A percentile compares a stretch with the other conserved stretches of the same genome.
Evolutionary conservation across 2,113 vertebrate genomes (phyloP).

Genomic region (Motacilla alba): DNA sequence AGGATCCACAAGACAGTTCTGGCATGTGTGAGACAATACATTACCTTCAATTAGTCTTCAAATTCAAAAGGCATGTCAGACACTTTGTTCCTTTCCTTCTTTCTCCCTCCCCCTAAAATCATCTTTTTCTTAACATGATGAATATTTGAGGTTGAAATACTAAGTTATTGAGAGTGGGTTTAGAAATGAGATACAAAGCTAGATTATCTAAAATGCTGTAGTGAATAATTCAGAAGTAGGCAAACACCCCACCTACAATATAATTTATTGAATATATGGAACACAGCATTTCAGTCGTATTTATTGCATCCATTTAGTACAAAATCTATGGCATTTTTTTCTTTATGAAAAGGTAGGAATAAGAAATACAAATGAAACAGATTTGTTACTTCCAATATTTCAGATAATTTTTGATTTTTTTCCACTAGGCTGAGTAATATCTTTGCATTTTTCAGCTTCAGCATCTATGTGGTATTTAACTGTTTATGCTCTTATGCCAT

Average conservation of each 20-base stretch:
- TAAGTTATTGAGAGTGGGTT: neutral
- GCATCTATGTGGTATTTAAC: neutral
- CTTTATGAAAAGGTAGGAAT: neutral
- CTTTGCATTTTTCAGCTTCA: neutral
- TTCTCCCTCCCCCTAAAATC: neutral
- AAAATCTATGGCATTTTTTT: neutral
- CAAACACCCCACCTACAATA: slow-evolving; percentile 13
- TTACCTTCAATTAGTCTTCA: neutral
- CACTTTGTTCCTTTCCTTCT: neutral
- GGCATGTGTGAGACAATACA: neutral
- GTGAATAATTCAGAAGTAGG: slow-evolving; percentile 30
- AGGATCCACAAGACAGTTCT: neutral
- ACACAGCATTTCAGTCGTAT: neutral
- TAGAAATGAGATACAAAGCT: neutral
- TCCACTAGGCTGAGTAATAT: neutral
- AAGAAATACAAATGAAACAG: neutral
- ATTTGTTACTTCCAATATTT: neutral
- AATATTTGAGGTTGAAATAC: neutral
- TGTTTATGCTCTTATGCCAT: rapidly evolving
- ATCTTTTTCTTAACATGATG: neutral
- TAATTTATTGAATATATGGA: slow-evolving; percentile 18
- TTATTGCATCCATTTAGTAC: neutral
- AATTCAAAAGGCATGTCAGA: neutral
- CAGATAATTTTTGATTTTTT: neutral
- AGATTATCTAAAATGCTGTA: neutral